These are phyloP conservation scores for Creontiades dilutus DNA, from an alignment of 2,888 invertebrate genomes.

Conservation along the genomic window DNA sequence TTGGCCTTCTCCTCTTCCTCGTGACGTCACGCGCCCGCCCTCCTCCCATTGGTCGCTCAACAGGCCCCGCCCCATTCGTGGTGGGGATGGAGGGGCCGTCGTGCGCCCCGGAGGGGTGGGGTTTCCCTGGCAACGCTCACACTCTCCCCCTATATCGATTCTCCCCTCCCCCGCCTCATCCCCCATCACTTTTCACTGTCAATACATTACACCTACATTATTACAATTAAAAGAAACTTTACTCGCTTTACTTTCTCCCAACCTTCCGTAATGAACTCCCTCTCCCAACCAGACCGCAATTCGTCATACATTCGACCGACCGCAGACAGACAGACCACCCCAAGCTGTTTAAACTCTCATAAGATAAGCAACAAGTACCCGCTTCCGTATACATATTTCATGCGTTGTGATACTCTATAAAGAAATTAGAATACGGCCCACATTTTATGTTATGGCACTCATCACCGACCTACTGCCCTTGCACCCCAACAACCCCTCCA, in stretches of 20 bases:
- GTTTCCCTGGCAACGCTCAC: constrained; percentile 74
- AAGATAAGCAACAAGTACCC: constrained; percentile 72
- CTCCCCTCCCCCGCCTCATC: constrained; percentile 64
- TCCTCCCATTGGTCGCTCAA: constrained; percentile 70
- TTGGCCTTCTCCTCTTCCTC: constrained; percentile 65
- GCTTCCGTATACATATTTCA: constrained; percentile 72
- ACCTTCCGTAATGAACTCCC: constrained; percentile 21
- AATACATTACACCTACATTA: constrained; percentile 76
- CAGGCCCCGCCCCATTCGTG: constrained; percentile 56
- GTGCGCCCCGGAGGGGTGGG: constrained; percentile 15
- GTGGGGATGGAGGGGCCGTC: constrained; percentile 6
- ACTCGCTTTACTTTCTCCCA: constrained; percentile 11
- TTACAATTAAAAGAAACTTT: constrained; percentile 75
- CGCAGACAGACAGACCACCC: constrained; percentile 10
- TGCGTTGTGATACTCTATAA: constrained; percentile 66
- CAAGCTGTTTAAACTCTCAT: constrained; percentile 69
- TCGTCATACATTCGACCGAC: constrained; percentile 11
- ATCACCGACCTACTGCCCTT: constrained; percentile 49
- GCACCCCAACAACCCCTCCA: background rate
- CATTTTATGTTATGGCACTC: constrained; percentile 60
- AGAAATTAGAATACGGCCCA: constrained; percentile 69
- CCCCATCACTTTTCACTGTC: constrained; percentile 71
- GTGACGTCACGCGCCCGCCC: constrained; percentile 68
- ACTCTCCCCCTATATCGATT: constrained; percentile 70
- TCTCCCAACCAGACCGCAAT: constrained; percentile 3